Evolutionary conservation across 2,888 invertebrate genomes (phyloP).

Genomic region (Graphium colonna): DNA sequence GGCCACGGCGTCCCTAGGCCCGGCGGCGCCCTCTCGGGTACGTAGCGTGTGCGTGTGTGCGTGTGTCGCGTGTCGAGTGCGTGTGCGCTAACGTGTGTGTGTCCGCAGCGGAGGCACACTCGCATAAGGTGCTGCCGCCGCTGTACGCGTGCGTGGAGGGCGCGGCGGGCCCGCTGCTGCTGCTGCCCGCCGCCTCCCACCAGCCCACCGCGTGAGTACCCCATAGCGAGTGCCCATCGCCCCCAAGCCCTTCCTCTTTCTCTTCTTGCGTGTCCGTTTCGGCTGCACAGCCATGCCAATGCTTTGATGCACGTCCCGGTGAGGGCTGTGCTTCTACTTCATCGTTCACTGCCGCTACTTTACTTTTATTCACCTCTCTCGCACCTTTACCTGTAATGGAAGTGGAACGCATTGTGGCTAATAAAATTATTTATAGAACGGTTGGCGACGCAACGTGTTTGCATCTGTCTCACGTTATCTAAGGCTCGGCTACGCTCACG

Average conservation of each 20-base stretch:
- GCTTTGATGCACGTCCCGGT: background rate
- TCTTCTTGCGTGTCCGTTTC: background rate
- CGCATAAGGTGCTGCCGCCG: constrained; percentile 72
- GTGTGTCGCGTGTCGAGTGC: constrained; percentile 13
- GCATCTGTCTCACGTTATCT: constrained; percentile 43
- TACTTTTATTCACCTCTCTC: background rate
- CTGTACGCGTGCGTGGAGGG: constrained; percentile 70
- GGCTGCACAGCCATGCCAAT: background rate
- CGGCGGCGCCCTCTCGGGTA: constrained; percentile 57
- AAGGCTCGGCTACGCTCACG: constrained; percentile 30
- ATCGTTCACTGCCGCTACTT: background rate
- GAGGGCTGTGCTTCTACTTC: background rate
- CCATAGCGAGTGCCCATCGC: background rate
- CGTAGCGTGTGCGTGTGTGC: constrained; percentile 32
- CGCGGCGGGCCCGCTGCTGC: constrained; percentile 47
- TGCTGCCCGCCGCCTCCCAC: constrained; percentile 48
- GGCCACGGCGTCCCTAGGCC: constrained; percentile 50
- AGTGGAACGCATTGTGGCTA: background rate
- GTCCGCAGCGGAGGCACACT: constrained; percentile 63
- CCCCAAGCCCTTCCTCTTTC: background rate
- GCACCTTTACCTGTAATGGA: background rate
- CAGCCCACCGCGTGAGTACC: constrained; percentile 54
- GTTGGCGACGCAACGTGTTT: constrained; percentile 34
- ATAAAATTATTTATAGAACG: background rate
- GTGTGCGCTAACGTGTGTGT: constrained; percentile 40